phyloP scores from a whole-genome alignment of 2,113 vertebrate species.

The Corythaeola cristata region DNA sequence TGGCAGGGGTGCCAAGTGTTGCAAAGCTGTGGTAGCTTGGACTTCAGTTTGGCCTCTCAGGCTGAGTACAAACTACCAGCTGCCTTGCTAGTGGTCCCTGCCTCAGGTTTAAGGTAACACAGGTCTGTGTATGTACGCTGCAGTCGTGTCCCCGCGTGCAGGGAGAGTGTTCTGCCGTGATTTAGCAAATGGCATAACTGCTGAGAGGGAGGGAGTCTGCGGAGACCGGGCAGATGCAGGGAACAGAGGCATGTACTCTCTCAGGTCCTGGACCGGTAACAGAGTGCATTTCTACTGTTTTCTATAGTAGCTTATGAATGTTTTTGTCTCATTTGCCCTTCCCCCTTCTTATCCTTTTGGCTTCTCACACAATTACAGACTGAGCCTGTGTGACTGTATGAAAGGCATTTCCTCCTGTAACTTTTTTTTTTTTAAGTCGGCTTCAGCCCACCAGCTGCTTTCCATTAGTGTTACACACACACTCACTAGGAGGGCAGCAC shows the following conservation, averaged over 20 bases:
- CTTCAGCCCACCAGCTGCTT: slow-evolving; percentile 70
- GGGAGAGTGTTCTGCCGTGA: background rate
- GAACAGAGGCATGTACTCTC: background rate
- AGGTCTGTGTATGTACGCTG: background rate
- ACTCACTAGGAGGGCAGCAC: slow-evolving; percentile 22
- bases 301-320: background rate
- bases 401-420: slow-evolving; percentile 74
- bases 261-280: background rate
- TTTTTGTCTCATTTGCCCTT: slow-evolving; percentile 36
- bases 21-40: background rate
- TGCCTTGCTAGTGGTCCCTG: background rate
- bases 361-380: slow-evolving; percentile 67
- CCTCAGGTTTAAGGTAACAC: background rate
- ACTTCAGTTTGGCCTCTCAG: background rate
- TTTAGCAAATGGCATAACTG: background rate
- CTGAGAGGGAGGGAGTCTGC: background rate
- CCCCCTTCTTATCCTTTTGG: slow-evolving; percentile 62
- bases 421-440: background rate
- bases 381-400: slow-evolving; percentile 64
- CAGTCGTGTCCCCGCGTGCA: accelerated
- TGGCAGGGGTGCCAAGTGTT: background rate
- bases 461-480: slow-evolving; percentile 62
- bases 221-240: background rate
- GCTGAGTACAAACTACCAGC: background rate
- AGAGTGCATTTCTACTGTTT: background rate